A percentile compares a stretch with the other conserved stretches of the same genome.
Evolutionary conservation across 2,888 invertebrate genomes (phyloP).

Genomic region (Acanthosepion lycidas): DNA sequence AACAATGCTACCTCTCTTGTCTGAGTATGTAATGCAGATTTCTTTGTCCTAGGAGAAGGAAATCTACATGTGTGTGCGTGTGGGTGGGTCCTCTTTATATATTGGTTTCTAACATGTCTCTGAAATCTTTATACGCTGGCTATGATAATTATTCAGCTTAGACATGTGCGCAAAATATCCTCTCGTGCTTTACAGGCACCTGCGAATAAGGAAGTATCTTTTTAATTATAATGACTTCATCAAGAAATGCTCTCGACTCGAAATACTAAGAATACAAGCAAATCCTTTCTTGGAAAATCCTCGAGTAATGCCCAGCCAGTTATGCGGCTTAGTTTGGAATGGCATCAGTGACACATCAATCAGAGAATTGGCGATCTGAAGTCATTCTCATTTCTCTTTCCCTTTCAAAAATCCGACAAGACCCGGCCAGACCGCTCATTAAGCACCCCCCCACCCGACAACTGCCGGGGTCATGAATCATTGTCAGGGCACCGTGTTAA

Average conservation of each 20-base stretch:
- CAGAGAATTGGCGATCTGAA: neutral
- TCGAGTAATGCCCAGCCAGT: neutral
- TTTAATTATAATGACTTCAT: neutral
- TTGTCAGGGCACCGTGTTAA: slow-evolving; percentile 21
- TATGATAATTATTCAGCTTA: too few species aligned
- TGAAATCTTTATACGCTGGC: too few species aligned
- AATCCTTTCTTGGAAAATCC: neutral
- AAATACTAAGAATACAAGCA: neutral
- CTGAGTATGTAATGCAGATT: too few species aligned
- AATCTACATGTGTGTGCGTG: too few species aligned
- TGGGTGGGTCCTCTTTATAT: too few species aligned
- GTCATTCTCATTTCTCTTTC: neutral
- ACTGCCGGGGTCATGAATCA: neutral
- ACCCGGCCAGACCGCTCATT: slow-evolving; percentile 17
- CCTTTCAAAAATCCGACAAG: neutral
- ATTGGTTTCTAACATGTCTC: too few species aligned
- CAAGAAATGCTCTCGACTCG: neutral
- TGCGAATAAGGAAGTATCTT: neutral
- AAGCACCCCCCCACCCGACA: neutral
- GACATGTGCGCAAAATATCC: too few species aligned
- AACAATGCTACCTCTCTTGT: too few species aligned
- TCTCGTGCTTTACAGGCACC: too few species aligned
- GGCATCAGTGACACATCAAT: neutral
- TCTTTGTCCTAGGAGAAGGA: too few species aligned
- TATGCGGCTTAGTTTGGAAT: neutral